These are phyloP conservation scores for Picathartes gymnocephalus DNA, from an alignment of 2,113 vertebrate species.

Conservation along the genomic window DNA sequence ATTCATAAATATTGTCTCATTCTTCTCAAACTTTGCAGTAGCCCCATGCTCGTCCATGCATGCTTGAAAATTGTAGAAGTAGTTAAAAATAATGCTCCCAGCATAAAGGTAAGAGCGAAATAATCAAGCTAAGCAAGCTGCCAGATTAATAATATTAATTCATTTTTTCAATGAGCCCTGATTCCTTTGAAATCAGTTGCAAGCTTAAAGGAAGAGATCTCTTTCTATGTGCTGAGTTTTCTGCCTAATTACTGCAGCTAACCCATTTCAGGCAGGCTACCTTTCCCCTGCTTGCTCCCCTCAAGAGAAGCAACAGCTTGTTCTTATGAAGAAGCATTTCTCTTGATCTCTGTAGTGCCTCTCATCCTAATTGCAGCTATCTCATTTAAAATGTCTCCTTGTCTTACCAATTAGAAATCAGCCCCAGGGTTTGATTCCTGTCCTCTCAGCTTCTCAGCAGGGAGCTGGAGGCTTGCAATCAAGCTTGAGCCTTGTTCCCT, in stretches of 20 bases:
- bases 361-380: constrained; percentile 30
- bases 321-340: neutral
- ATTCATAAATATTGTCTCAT: neutral
- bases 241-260: neutral
- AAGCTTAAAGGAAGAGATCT: neutral
- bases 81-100: neutral
- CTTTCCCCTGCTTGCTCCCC: neutral
- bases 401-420: constrained; percentile 21
- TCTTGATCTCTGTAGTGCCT: constrained; percentile 35
- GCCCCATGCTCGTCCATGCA: rapidly evolving
- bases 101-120: neutral
- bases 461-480: neutral
- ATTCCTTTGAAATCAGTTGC: neutral
- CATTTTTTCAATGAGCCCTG: neutral
- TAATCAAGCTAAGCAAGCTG: neutral
- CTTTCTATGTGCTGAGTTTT: neutral
- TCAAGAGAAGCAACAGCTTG: neutral
- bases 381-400: neutral
- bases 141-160: neutral
- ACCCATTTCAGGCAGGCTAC: neutral
- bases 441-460: neutral
- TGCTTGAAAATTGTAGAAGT: neutral
- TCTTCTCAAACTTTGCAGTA: neutral
- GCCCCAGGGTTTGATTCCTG: neutral
- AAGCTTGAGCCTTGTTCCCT: neutral